Evolutionary conservation across 2,113 vertebrate genomes (phyloP).

Genomic region (Triplophysa siluroides): DNA sequence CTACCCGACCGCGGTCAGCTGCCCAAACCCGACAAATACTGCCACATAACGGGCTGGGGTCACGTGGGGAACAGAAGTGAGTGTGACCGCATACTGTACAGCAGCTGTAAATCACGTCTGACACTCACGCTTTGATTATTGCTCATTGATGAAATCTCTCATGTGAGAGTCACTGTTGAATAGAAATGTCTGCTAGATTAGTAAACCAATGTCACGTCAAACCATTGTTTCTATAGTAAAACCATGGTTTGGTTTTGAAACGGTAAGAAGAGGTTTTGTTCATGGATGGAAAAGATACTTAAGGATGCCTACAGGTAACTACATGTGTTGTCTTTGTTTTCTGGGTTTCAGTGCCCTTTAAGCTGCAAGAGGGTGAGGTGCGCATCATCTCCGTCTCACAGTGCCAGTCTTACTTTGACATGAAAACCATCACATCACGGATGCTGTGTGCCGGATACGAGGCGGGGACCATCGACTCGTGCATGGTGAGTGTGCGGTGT

Average conservation of each 20-base stretch:
- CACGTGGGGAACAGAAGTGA: constrained; percentile 95
- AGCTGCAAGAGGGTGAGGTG: constrained; percentile 95
- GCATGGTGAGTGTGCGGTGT: constrained; percentile 66
- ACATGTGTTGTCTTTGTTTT: too few species aligned
- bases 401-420: constrained; percentile 93
- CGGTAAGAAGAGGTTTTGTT: too few species aligned
- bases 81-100: constrained; percentile 46
- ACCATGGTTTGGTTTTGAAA: too few species aligned
- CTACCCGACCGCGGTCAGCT: constrained; percentile 75
- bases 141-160: too few species aligned
- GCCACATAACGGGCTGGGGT: constrained; percentile 97
- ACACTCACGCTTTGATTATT: too few species aligned
- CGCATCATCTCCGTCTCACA: constrained; percentile 88
- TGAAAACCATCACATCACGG: constrained; percentile 92
- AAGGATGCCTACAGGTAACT: too few species aligned
- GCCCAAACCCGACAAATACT: constrained; percentile 86
- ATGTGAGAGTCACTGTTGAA: too few species aligned
- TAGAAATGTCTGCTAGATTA: too few species aligned
- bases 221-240: too few species aligned
- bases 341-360: constrained; percentile 87
- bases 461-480: constrained; percentile 83
- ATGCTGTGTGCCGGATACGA: constrained; percentile 96
- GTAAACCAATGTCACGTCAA: too few species aligned
- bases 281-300: too few species aligned
- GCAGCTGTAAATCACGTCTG: too few species aligned